These are phyloP conservation scores for Buteo buteo DNA, from an alignment of 2,113 vertebrate genomes.

Conservation along the genomic window DNA sequence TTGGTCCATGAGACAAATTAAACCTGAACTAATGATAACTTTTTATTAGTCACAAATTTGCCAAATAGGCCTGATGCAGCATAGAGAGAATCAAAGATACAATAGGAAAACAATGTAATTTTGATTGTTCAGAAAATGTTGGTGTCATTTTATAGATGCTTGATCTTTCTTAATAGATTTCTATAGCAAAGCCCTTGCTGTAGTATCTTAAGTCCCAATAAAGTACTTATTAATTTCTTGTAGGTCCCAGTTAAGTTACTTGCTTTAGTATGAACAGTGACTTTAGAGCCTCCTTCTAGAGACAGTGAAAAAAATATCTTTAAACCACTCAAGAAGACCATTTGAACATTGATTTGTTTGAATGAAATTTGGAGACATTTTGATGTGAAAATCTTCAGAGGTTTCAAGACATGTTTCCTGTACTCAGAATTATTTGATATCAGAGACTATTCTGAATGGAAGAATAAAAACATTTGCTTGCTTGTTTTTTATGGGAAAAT, in stretches of 20 bases:
- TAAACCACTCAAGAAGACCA: neutral
- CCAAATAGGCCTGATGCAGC: neutral
- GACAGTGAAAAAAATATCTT: neutral
- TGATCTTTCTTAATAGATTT: neutral
- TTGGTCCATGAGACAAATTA: neutral
- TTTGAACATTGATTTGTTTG: neutral
- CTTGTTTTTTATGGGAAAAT: neutral
- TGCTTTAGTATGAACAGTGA: neutral
- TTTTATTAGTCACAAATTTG: neutral
- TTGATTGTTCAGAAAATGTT: neutral
- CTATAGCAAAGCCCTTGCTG: neutral
- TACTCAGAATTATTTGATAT: neutral
- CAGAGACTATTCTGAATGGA: neutral
- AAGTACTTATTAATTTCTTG: neutral
- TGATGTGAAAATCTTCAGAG: neutral
- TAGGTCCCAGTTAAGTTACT: neutral
- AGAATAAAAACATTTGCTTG: neutral
- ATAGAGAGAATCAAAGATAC: neutral
- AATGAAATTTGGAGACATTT: neutral
- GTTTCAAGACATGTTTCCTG: neutral
- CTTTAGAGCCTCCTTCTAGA: neutral
- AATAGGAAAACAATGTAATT: neutral
- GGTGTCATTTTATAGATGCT: neutral
- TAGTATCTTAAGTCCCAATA: neutral
- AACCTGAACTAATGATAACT: neutral